Percentiles rank a stretch among this genome's conserved stretches.
Conservation (phyloP, 2,888 invertebrate genomes). For the Meandrusa payeni region DNA sequence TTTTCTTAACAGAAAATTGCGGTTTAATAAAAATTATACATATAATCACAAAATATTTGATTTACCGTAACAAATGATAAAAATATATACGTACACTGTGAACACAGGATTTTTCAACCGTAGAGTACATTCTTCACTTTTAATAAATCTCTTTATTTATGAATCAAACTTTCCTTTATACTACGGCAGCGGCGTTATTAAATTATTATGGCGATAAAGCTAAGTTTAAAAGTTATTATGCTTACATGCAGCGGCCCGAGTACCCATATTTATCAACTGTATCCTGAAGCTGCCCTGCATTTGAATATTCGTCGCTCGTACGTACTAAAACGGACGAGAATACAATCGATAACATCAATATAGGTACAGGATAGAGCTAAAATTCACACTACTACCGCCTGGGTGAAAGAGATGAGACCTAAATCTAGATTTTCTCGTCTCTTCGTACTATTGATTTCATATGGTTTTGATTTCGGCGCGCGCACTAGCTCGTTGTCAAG, state of each 20-base stretch:
- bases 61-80: no score
- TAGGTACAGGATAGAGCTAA: slow-evolving; percentile 37
- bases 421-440: slow-evolving; percentile 68
- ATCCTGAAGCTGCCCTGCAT: slow-evolving; percentile 87
- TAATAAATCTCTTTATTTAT: slow-evolving; percentile 10
- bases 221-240: slow-evolving; percentile 30
- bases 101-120: neutral
- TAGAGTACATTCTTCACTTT: neutral
- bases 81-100: neutral
- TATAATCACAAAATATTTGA: no score
- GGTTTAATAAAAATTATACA: no score
- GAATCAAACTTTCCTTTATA: slow-evolving; percentile 19
- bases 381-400: slow-evolving; percentile 30
- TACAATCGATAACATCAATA: slow-evolving; percentile 62
- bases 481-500: slow-evolving; percentile 32
- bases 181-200: slow-evolving; percentile 19
- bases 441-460: slow-evolving; percentile 62
- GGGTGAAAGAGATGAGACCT: slow-evolving; percentile 75
- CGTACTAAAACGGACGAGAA: slow-evolving; percentile 37
- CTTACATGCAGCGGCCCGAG: slow-evolving; percentile 96
- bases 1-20: no score
- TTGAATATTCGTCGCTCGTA: slow-evolving; percentile 54
- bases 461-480: slow-evolving; percentile 33
- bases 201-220: slow-evolving; percentile 36
- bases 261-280: slow-evolving; percentile 92